Base-by-base conservation (phyloP, 1,140 invertebrate species). In the Harpegnathos saltator region DNA sequence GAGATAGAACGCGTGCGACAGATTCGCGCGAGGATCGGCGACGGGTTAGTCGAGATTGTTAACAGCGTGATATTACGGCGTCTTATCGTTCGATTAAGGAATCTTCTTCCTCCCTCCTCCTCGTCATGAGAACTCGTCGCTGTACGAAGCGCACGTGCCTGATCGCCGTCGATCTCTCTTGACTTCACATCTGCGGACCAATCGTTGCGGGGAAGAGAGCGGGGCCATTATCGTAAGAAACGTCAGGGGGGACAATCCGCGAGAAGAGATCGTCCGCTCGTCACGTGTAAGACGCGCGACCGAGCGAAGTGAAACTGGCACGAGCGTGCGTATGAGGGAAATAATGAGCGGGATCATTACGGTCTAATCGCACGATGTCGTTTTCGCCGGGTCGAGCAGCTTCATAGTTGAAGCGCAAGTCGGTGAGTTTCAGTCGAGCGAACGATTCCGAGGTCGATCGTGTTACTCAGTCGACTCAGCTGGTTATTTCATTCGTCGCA, bases 1-100 rank as follows among this genome's bases (percentile, higher is more conserved):
- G 84, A n/a, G n/a, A n/a, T n/a, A n/a, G n/a, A n/a, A 87, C 80
- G 72, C 56, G 68, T 87, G 86, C 81, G 82, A 86, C 86, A 86
- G 62, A 83, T 83, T 82, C 44, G 56, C 7, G 7, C 33, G 33
- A 82, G 7, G 33, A n/a, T 82, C 26, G 38, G 68, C 62, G 29
- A 33, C 58, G 15, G 24, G 5, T 65, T 66, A 52, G 14, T 22
- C 29, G 11, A 26, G 52, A 24, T 24, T 85, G 63, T n/a, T 52
- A 78, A 62, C 9, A 22, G 17, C 17, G 33, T 58, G 38, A 66
- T 19, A 9, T 58, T n/a, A 22, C n/a, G 17, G n/a, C 24, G 24
- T 24, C 29, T 62, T 71, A 72, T 61, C 78, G 44, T 3, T 69
- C 29, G 22, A 78, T 78, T 69, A 56, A 17, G 72, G 17, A 72